These are phyloP conservation scores for Labia minor DNA, from an alignment of 2,888 invertebrate genomes.

Conservation along the genomic window DNA sequence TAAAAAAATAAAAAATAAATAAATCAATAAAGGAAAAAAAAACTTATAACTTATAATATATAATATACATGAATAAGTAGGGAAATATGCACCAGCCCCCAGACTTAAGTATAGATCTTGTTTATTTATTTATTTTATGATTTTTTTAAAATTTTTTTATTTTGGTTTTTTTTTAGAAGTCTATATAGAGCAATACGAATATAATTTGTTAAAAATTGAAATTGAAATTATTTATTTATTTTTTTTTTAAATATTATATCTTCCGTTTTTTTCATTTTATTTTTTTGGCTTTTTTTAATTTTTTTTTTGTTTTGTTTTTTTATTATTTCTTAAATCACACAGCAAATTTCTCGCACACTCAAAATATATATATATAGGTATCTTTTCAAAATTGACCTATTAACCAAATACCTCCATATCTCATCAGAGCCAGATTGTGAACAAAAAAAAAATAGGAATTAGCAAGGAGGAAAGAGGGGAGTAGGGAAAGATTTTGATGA, in stretches of 20 bases:
- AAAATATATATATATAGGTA: conserved; percentile 13
- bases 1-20: neutral
- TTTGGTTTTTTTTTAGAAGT: neutral
- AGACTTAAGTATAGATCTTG: neutral
- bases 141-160: too few relatives aligned
- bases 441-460: too few relatives aligned
- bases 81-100: neutral
- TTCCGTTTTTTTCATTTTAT: too few relatives aligned
- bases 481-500: too few relatives aligned
- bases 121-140: too few relatives aligned
- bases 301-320: neutral
- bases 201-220: conserved; percentile 13
- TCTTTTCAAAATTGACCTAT: conserved; percentile 13
- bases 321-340: conserved; percentile 1
- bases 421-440: too few relatives aligned
- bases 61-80: neutral
- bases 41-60: too few relatives aligned
- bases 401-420: neutral
- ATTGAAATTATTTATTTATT: neutral
- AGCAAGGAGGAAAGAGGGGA: too few relatives aligned
- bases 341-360: conserved; percentile 5
- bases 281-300: too few relatives aligned
- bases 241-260: too few relatives aligned
- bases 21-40: too few relatives aligned
- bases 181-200: conserved; percentile 13